Evolutionary conservation across 2,113 vertebrate genomes (phyloP), one percentile per base, ranked within the genome.

Genomic region (Psilopsiagon aurifrons): DNA sequence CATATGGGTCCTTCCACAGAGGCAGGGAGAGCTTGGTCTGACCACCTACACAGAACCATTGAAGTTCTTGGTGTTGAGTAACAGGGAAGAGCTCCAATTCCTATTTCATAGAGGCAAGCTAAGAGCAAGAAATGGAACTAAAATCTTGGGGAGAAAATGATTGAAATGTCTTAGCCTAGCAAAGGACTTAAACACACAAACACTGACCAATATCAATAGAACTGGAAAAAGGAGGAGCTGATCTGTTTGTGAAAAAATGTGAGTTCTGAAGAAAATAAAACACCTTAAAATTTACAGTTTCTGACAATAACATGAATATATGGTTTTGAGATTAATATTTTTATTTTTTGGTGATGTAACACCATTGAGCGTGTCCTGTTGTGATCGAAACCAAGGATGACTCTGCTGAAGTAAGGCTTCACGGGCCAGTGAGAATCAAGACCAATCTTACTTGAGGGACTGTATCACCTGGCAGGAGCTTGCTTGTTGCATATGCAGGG

Each of bases 1-100:
- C 27, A 3, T 0, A 0, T 10, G 39, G 22, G 54, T 39, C 54
- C 28, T 23, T 64, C 29, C 0, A 0, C 52, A 69, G 63, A 17
- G 22, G 4, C 1, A 4, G 17, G 25, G 29, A 60, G 11, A n/a
- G 24, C 9, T 69, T 4, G 2, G 3, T 29, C 10, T 68, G 29
- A 12, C 27, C 44, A 16, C 22, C 29, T n/a, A 2, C 1, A 4
- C 69, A 74, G 55, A 44, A 41, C 19, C 37, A 12, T 6, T 1
- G 0, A 15, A 17, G 41, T 44, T 52, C 46, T 57, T 10, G 6
- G 6, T n/a, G 16, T 7, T 44, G 27, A n/a, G 28, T 52, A 46
- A 37, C 7, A 29, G 6, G 16, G 19, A 47, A 35, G 43, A 85
- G 46, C 20, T 79, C 19, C 35, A 43, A 55, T 49, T 69, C 35